Evolutionary conservation across 53 echinoderm and acorn worm genomes (phyloP).

Genomic region (Zoroaster sp.): DNA sequence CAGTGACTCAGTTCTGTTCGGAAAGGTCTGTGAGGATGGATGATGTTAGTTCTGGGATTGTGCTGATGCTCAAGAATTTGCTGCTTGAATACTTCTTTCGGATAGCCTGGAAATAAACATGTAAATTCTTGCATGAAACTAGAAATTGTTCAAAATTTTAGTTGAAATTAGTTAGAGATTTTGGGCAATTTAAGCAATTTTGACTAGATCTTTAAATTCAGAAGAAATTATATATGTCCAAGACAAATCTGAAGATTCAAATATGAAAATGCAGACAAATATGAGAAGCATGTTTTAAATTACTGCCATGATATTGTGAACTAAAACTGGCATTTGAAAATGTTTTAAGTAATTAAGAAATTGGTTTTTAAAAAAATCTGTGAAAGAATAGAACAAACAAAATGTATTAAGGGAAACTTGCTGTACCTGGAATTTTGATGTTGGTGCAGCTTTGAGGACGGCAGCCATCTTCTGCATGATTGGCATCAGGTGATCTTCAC

Average conservation of each 20-base stretch:
- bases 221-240: too few relatives aligned
- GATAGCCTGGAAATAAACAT: slow-evolving; percentile 76
- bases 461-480: slow-evolving; percentile 76
- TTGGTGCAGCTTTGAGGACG: slow-evolving; percentile 55
- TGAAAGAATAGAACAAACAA: neutral
- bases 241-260: too few relatives aligned
- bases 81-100: slow-evolving; percentile 85
- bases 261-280: too few relatives aligned
- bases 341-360: too few relatives aligned
- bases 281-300: too few relatives aligned
- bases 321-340: too few relatives aligned
- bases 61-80: slow-evolving; percentile 91
- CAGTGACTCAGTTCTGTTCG: neutral
- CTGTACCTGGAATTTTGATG: slow-evolving; percentile 82
- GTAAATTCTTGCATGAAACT: too few relatives aligned
- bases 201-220: too few relatives aligned
- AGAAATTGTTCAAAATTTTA: too few relatives aligned
- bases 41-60: slow-evolving; percentile 66
- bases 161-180: too few relatives aligned
- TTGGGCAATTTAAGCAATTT: too few relatives aligned
- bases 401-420: neutral
- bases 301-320: too few relatives aligned
- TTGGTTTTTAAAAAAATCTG: neutral
- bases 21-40: slow-evolving; percentile 49
- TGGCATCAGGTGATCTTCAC: slow-evolving; percentile 68